Percentiles rank a stretch among this genome's conserved stretches.
Conservation (phyloP, 2,113 vertebrate species). For the Himantopus leucocephalus region DNA sequence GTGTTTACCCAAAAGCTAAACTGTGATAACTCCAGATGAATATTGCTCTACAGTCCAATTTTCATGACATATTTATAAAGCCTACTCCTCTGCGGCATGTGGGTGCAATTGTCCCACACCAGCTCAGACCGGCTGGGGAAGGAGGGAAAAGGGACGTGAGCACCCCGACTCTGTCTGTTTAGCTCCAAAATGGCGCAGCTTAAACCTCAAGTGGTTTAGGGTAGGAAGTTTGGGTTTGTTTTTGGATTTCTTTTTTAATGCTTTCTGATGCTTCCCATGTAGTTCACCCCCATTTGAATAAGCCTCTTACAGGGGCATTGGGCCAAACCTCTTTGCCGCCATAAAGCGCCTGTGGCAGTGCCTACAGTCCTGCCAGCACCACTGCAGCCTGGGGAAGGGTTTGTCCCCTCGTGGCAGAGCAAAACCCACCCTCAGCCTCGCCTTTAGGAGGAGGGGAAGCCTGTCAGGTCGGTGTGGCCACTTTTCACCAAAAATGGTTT, state of each 20-base stretch:
- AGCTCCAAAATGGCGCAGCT: neutral
- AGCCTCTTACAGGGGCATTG: rapidly evolving
- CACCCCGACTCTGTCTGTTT: neutral
- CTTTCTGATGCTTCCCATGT: neutral
- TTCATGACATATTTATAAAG: neutral
- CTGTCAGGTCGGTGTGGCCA: neutral
- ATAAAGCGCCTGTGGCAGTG: rapidly evolving
- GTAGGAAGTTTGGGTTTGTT: neutral
- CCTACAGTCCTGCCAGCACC: neutral
- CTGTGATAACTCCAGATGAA: neutral
- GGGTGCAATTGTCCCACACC: neutral
- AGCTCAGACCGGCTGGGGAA: neutral
- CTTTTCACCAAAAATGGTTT: neutral
- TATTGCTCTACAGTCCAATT: neutral
- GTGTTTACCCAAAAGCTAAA: neutral
- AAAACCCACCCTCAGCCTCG: too few relatives aligned
- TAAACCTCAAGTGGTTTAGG: neutral
- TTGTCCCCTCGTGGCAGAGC: neutral
- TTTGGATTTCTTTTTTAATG: neutral
- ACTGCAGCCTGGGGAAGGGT: too few relatives aligned
- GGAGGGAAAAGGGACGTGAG: rapidly evolving
- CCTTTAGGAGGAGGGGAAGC: neutral
- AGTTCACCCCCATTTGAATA: neutral
- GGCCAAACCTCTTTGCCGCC: rapidly evolving
- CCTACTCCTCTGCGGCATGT: rapidly evolving